These are phyloP conservation scores for Denticeps clupeoides DNA, from an alignment of 2,797 vertebrate genomes.

Conservation along the genomic window DNA sequence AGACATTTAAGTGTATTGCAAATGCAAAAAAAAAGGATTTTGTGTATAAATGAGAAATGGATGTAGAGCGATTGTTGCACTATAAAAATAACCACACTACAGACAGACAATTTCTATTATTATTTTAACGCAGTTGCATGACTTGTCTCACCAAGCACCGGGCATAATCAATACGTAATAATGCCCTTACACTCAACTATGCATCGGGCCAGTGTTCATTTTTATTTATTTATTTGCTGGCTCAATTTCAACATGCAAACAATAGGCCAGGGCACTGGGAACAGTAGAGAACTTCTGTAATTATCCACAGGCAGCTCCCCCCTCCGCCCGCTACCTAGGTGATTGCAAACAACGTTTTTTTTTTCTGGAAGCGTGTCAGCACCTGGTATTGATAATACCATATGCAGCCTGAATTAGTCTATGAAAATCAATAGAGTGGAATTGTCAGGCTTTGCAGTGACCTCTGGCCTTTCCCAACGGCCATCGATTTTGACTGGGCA, in stretches of 20 bases:
- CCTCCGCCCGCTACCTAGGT: slow-evolving; percentile 7
- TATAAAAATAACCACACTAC: background rate
- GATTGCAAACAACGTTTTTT: slow-evolving; percentile 27
- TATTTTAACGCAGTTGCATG: too few relatives aligned
- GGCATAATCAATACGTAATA: too few relatives aligned
- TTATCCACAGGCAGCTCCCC: slow-evolving; percentile 35
- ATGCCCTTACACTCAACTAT: too few relatives aligned
- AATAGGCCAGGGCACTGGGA: background rate
- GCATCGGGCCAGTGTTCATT: too few relatives aligned
- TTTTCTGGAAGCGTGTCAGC: slow-evolving; percentile 29
- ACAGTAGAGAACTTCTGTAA: slow-evolving; percentile 39
- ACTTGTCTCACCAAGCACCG: too few relatives aligned
- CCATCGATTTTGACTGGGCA: slow-evolving; percentile 44
- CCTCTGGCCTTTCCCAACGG: slow-evolving; percentile 43
- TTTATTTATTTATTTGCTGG: too few relatives aligned
- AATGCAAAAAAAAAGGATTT: slow-evolving; percentile 15
- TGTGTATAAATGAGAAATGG: slow-evolving; percentile 18
- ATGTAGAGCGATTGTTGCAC: background rate
- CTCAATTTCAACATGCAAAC: background rate
- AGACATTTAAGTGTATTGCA: slow-evolving; percentile 19
- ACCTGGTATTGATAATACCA: slow-evolving; percentile 43
- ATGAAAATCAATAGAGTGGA: slow-evolving; percentile 44
- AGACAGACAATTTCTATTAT: background rate
- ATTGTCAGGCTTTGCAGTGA: slow-evolving; percentile 43
- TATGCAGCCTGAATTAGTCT: slow-evolving; percentile 45